Conservation (phyloP, 2,113 vertebrate species). For the Lophura nycthemera region DNA sequence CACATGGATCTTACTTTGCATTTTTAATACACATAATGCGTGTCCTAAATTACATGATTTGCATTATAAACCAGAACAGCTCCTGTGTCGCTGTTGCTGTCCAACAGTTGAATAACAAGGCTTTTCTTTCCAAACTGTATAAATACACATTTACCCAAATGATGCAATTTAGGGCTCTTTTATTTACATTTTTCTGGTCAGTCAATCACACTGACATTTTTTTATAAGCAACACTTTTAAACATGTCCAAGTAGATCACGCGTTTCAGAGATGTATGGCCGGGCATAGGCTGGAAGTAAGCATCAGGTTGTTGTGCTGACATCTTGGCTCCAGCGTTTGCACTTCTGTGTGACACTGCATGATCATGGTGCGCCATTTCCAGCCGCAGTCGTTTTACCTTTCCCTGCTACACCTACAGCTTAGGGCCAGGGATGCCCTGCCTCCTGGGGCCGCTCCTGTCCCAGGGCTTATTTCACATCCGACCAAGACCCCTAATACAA, state of each 20-base stretch:
- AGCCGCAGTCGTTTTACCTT: neutral
- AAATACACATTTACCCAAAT: conserved; percentile 66
- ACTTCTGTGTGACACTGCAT: neutral
- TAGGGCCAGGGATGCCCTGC: accelerated
- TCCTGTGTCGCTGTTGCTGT: conserved; percentile 58
- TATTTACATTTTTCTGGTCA: conserved; percentile 40
- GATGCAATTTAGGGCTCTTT: conserved; percentile 35
- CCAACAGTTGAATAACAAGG: conserved; percentile 64
- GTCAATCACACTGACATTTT: neutral
- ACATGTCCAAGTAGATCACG: neutral
- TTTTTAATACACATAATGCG: conserved; percentile 73
- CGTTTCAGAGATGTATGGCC: neutral
- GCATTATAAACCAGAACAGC: conserved; percentile 71
- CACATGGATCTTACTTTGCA: conserved; percentile 71
- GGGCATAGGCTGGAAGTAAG: neutral
- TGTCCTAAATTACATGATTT: conserved; percentile 75
- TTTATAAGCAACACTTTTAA: neutral
- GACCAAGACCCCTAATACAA: neutral
- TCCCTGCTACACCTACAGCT: accelerated
- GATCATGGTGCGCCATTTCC: neutral
- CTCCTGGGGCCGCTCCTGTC: neutral
- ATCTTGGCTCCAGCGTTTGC: neutral
- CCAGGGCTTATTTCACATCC: neutral
- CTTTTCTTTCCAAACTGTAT: conserved; percentile 69
- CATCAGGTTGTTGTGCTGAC: neutral